Base-by-base conservation (phyloP, 2,888 invertebrate genomes). In the Yponomeuta evonymella region DNA sequence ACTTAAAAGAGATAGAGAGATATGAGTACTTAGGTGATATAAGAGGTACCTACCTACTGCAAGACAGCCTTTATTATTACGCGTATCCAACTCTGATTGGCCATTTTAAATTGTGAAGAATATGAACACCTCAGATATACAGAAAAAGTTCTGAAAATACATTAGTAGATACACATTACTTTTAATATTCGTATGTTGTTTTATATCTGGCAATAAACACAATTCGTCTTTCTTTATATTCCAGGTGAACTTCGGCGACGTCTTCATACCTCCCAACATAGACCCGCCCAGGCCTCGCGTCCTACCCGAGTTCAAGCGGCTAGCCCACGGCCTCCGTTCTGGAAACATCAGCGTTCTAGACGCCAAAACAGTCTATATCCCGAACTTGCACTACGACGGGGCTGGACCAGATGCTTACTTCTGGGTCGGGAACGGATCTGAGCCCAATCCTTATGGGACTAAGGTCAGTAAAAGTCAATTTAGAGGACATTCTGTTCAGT, bases 331-430 rank as follows among this genome's bases (percentile, higher is more conserved):
- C 2, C 94, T 98, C 0, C 94, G 97, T 8, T 98, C 98, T 4
- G 98, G 97, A 76, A 97, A 97, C 89, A 96, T 98, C 78, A 97
- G 96, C 82, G 96, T 98, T 15, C 88, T 98, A 72, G 98, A 98
- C 86, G 97, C 97, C 62, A 97, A 97, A 88, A 98, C 98, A 0
- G 96, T 98, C 87, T 96, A 96, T 87, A 97, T 98, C 75, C 97
- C 98, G 9, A 97, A 98, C 89, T 90, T 98, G 76, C 97, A 97
- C 81, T 98, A 98, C 82, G 98, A 98, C 79, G 98, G 98, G 48
- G 96, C 95, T 1, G 98, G 97, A 0, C 97, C 97, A 0, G 98
- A 98, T 82, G 97, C 98, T 0, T 98, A 97, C 87, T 98, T 98
- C 88, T 97, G 97, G 96, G 97, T 97, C n/a, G 98, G 98, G 23